These are phyloP conservation scores for Brachionus calyciflorus DNA, from an alignment of 1,140 invertebrate genomes.

Conservation along the genomic window DNA sequence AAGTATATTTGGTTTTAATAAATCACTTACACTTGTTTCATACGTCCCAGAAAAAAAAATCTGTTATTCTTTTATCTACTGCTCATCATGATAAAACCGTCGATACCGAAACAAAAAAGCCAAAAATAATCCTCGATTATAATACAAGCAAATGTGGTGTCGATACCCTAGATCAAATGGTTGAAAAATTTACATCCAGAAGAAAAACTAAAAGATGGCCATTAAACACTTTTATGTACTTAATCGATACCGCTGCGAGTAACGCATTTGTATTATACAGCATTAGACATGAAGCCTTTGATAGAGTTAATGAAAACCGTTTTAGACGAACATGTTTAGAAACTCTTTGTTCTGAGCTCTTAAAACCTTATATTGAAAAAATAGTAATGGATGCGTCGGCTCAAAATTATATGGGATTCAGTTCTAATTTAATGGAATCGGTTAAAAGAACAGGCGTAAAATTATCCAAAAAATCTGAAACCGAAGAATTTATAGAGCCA, in stretches of 20 bases:
- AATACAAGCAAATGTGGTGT: conserved; percentile 48
- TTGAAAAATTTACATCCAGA: conserved; percentile 48
- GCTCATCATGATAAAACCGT: conserved; percentile 28
- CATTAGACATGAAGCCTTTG: background rate
- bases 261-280: background rate
- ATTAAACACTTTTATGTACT: conserved; percentile 49
- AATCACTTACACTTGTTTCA: conserved; percentile 48
- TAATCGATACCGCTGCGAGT: conserved; percentile 49
- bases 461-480: background rate
- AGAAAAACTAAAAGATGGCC: conserved; percentile 50
- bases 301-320: background rate
- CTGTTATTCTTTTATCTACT: conserved; percentile 43
- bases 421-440: no score
- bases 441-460: no score
- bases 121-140: conserved; percentile 47
- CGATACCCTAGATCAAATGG: conserved; percentile 48
- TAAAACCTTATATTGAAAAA: no score
- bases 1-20: background rate
- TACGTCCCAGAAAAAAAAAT: conserved; percentile 50
- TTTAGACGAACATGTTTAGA: background rate
- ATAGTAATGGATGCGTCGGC: no score
- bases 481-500: background rate
- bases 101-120: conserved; percentile 42
- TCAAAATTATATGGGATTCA: no score
- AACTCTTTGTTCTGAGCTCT: no score